A percentile compares a stretch with the other conserved stretches of the same genome.
Conservation (phyloP, 2,888 invertebrate species). For the Desoria tigrina region DNA sequence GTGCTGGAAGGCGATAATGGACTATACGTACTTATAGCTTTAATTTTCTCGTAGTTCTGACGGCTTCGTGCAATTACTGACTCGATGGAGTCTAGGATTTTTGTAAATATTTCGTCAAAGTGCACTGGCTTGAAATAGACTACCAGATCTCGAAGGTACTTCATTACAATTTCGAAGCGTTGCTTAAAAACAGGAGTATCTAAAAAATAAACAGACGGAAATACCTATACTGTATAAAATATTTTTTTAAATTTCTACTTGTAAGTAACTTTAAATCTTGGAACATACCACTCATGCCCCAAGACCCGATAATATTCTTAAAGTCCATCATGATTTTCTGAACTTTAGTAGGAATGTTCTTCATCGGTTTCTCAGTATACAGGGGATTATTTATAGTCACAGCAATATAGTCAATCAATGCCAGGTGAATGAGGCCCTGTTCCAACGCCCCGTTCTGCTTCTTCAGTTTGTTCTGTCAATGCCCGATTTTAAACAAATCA, state of each 20-base stretch:
- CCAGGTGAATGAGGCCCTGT: slow-evolving; percentile 39
- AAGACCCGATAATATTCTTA: slow-evolving; percentile 39
- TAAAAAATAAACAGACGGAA: neutral
- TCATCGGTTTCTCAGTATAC: slow-evolving; percentile 36
- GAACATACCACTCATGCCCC: slow-evolving; percentile 43
- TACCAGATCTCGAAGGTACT: slow-evolving; percentile 33
- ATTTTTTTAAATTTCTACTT: slow-evolving; percentile 16
- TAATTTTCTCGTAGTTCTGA: slow-evolving; percentile 1
- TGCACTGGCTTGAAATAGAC: slow-evolving; percentile 30
- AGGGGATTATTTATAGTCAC: slow-evolving; percentile 43
- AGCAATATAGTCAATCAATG: slow-evolving; percentile 44
- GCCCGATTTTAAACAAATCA: too few relatives aligned
- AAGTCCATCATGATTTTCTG: slow-evolving; percentile 47
- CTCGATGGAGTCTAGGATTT: slow-evolving; percentile 37
- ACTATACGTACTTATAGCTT: neutral
- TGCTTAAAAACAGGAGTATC: slow-evolving; percentile 10
- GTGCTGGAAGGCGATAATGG: too few relatives aligned
- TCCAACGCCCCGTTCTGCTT: slow-evolving; percentile 31
- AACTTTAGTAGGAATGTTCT: slow-evolving; percentile 26
- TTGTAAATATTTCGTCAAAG: slow-evolving; percentile 26
- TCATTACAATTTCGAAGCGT: slow-evolving; percentile 29
- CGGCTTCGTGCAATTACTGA: slow-evolving; percentile 20
- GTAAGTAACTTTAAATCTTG: slow-evolving; percentile 9
- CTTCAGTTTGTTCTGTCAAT: slow-evolving; percentile 38
- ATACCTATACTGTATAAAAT: too few relatives aligned